Conservation (phyloP, 2,797 vertebrate species). For the Brotula barbata region DNA sequence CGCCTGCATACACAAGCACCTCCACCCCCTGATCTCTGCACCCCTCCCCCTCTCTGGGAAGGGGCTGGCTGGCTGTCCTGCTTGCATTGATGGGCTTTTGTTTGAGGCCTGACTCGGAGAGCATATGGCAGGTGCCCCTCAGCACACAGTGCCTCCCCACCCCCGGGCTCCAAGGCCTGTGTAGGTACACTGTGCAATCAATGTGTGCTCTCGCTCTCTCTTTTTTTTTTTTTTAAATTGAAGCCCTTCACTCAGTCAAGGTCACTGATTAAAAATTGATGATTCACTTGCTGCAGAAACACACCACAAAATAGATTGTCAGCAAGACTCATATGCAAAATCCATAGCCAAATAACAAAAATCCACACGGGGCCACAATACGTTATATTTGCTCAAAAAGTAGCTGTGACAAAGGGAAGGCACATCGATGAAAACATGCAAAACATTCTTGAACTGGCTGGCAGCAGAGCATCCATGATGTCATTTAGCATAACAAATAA, state of each 20-base stretch:
- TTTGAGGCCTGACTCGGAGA: conserved; percentile 74
- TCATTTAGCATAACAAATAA: conserved; percentile 55
- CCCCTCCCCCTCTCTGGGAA: conserved; percentile 70
- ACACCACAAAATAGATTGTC: background rate
- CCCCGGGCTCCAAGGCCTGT: conserved; percentile 57
- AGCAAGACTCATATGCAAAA: background rate
- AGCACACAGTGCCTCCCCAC: conserved; percentile 70
- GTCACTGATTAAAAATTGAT: conserved; percentile 18
- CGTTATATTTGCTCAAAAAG: background rate
- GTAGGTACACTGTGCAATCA: conserved; percentile 38
- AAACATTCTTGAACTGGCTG: conserved; percentile 16
- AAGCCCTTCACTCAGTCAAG: conserved; percentile 14
- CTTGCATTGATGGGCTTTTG: conserved; percentile 77
- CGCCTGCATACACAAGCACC: conserved; percentile 39
- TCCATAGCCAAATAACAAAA: conserved; percentile 1
- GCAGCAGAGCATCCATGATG: conserved; percentile 33
- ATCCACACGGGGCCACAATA: background rate
- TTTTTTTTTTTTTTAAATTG: conserved; percentile 33
- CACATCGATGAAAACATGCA: background rate
- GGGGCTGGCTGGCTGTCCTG: conserved; percentile 65
- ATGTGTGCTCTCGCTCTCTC: conserved; percentile 31
- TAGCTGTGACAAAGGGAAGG: background rate
- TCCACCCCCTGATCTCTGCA: conserved; percentile 44
- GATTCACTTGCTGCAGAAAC: background rate
- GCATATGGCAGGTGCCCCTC: conserved; percentile 84